phyloP scores from a whole-genome alignment of 2,797 vertebrate species.

The Hapalemur alaotrensis region DNA sequence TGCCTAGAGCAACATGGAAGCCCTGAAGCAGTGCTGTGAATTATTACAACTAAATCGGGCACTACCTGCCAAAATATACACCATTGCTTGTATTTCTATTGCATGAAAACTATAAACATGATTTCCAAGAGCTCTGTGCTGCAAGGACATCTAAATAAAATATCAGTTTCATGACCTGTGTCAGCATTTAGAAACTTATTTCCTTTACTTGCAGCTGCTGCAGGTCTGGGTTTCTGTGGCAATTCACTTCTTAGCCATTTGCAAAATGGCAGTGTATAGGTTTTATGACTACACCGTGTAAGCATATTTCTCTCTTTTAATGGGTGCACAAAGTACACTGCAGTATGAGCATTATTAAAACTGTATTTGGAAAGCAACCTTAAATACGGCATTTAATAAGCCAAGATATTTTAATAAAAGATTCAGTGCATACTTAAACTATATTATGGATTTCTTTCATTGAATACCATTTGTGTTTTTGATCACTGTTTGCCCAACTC shows the following conservation, averaged over 20 bases:
- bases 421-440: slow-evolving; percentile 43
- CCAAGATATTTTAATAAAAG: slow-evolving; percentile 60
- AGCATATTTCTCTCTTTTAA: slow-evolving; percentile 50
- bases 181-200: slow-evolving; percentile 77
- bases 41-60: slow-evolving; percentile 82
- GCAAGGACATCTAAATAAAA: slow-evolving; percentile 85
- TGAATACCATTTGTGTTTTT: slow-evolving; percentile 38
- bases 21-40: slow-evolving; percentile 84
- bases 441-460: neutral
- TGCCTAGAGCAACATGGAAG: slow-evolving; percentile 91
- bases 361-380: slow-evolving; percentile 43
- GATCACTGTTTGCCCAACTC: neutral
- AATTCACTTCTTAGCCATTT: slow-evolving; percentile 55
- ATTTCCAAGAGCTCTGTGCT: slow-evolving; percentile 72
- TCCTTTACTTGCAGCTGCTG: slow-evolving; percentile 47
- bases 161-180: slow-evolving; percentile 71
- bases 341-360: neutral
- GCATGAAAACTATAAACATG: slow-evolving; percentile 76
- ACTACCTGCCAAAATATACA: slow-evolving; percentile 77
- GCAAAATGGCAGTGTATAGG: slow-evolving; percentile 32
- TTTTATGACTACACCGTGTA: neutral
- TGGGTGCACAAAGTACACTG: neutral
- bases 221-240: slow-evolving; percentile 23
- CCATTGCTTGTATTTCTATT: slow-evolving; percentile 64
- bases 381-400: slow-evolving; percentile 10